Evolutionary conservation across 1,140 invertebrate genomes (phyloP).

Genomic region (Papilio dardanus): DNA sequence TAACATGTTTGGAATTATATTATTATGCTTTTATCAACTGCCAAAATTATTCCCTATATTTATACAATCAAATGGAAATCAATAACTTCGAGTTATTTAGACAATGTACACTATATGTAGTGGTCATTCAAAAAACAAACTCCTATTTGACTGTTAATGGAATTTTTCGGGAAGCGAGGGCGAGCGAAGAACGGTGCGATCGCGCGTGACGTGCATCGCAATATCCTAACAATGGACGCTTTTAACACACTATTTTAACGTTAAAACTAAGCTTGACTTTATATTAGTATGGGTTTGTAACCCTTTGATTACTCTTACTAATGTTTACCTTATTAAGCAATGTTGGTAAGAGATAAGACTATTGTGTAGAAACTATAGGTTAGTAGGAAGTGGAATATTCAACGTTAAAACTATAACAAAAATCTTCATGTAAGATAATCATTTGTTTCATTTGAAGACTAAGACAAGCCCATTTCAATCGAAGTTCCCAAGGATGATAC

Average conservation of each 20-base stretch:
- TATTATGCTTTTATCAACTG: too few species aligned
- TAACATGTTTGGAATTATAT: too few species aligned
- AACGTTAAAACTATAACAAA: neutral
- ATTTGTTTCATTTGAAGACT: too few species aligned
- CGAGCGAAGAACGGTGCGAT: neutral
- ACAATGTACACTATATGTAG: neutral
- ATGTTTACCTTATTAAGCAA: neutral
- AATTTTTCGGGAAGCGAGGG: conserved; percentile 12
- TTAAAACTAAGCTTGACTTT: conserved; percentile 5
- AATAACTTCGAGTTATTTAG: neutral
- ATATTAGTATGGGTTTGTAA: neutral
- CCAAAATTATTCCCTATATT: too few species aligned
- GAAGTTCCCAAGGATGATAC: too few species aligned
- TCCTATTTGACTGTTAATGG: conserved; percentile 18
- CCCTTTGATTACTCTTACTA: neutral
- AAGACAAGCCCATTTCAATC: too few species aligned
- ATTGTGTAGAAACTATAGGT: neutral
- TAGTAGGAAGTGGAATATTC: neutral
- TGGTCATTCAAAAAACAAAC: neutral
- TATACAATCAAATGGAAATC: neutral
- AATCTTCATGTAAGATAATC: too few species aligned
- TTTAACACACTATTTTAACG: conserved; percentile 19
- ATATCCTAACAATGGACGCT: conserved; percentile 23
- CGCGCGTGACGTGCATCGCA: conserved; percentile 28
- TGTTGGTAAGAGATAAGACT: neutral